Evolutionary conservation across 2,888 invertebrate species (phyloP).

Genomic region (Tachina fera): DNA sequence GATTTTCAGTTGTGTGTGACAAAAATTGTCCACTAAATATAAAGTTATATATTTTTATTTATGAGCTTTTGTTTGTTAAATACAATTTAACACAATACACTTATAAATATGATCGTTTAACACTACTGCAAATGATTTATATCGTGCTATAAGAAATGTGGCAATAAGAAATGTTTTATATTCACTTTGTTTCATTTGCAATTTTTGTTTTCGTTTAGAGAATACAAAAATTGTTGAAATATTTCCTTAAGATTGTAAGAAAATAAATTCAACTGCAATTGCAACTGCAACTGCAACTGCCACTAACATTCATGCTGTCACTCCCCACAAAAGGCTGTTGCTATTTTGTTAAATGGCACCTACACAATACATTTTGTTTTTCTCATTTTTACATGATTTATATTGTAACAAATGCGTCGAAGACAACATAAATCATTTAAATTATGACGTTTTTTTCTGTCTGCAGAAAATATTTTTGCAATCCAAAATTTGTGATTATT

Average conservation of each 20-base stretch:
- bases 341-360: conserved; percentile 54
- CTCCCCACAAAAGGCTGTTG: conserved; percentile 40
- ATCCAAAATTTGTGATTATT: neutral
- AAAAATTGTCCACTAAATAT: conserved; percentile 50
- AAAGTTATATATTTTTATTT: neutral
- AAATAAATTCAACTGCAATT: conserved; percentile 1
- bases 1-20: conserved; percentile 20
- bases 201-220: neutral
- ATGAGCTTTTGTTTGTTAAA: neutral
- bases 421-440: conserved; percentile 57
- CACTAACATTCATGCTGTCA: conserved; percentile 7
- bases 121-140: neutral
- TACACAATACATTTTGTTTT: conserved; percentile 34
- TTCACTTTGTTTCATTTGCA: conserved; percentile 6
- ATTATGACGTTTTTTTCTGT: conserved; percentile 54
- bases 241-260: conserved; percentile 13
- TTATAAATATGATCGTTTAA: neutral
- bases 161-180: conserved; percentile 21
- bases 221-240: neutral
- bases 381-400: conserved; percentile 41
- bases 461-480: neutral
- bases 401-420: conserved; percentile 19
- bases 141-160: conserved; percentile 4
- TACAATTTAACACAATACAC: neutral
- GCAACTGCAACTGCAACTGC: neutral